Percentiles rank a stretch among this genome's conserved stretches.
Evolutionary conservation across 2,888 invertebrate genomes (phyloP).

Genomic region (Bombylius major): DNA sequence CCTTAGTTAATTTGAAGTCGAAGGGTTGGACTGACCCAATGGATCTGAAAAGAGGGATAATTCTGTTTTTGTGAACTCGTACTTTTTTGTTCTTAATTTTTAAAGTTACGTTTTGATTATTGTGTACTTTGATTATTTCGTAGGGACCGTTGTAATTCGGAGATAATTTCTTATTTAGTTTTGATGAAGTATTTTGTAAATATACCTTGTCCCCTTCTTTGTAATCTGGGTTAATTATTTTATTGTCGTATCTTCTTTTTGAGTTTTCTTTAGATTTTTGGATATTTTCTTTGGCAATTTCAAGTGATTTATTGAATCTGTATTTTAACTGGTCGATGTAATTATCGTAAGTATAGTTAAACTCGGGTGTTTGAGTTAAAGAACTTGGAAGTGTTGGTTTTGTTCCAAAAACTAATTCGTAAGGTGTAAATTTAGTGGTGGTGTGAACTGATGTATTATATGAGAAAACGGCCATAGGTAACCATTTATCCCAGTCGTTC

Average conservation of each 20-base stretch:
- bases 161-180: conserved; percentile 3
- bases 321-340: conserved; percentile 18
- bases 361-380: conserved; percentile 10
- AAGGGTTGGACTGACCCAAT: neutral
- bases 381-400: conserved; percentile 23
- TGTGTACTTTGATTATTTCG: too few relatives aligned
- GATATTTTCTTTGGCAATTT: conserved; percentile 18
- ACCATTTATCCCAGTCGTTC: conserved; percentile 23
- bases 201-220: neutral
- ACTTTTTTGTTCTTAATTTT: conserved; percentile 1
- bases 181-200: neutral
- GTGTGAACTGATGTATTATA: conserved; percentile 24
- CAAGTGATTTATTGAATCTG: conserved; percentile 17
- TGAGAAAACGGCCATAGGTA: conserved; percentile 22
- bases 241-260: conserved; percentile 11
- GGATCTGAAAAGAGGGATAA: neutral
- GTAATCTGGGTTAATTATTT: neutral
- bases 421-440: conserved; percentile 25
- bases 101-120: too few relatives aligned
- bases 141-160: conserved; percentile 7
- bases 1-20: neutral
- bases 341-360: conserved; percentile 17
- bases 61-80: neutral
- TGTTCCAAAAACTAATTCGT: conserved; percentile 26
- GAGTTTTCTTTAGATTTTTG: conserved; percentile 19